A percentile compares a stretch with the other conserved stretches of the same genome.
These are phyloP conservation scores for Drosophila oshimai DNA, from an alignment of 1,140 invertebrate species.

Conservation along the genomic window DNA sequence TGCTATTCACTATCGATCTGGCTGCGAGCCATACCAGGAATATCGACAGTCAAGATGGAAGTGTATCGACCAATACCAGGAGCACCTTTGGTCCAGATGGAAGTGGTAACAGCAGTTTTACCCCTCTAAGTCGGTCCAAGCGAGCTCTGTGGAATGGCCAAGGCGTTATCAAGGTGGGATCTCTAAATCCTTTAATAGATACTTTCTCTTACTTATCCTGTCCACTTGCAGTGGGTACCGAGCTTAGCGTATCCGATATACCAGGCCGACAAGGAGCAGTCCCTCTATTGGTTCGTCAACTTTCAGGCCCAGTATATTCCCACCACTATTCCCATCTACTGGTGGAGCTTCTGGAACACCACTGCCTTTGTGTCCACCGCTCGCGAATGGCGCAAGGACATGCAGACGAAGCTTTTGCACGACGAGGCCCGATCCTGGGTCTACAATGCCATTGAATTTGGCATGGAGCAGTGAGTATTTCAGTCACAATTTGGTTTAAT, in stretches of 20 bases:
- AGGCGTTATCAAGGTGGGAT: conserved; percentile 59
- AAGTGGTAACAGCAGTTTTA: not conserved
- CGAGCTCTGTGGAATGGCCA: conserved; percentile 64
- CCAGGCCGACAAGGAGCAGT: conserved; percentile 56
- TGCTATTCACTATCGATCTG: not conserved
- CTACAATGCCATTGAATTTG: conserved; percentile 53
- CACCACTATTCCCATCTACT: conserved; percentile 59
- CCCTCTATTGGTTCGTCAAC: conserved; percentile 65
- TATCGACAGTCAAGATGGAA: not conserved
- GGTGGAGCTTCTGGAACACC: conserved; percentile 80
- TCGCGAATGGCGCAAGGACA: conserved; percentile 56
- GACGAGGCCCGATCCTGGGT: conserved; percentile 56
- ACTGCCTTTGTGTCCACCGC: conserved; percentile 65
- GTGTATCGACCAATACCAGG: not conserved
- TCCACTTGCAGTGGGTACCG: not conserved
- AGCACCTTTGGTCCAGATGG: not conserved
- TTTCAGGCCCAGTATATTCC: conserved; percentile 60
- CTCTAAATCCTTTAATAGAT: too few relatives aligned
- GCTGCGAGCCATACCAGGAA: conserved; percentile 11
- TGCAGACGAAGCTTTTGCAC: conserved; percentile 38
- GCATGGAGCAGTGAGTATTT: conserved; percentile 58
- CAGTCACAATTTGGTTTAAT: too few relatives aligned
- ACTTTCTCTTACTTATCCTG: not conserved
- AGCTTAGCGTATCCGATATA: conserved; percentile 61
- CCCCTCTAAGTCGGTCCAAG: conserved; percentile 40